Evolutionary conservation across 2,797 vertebrate genomes (phyloP).

Genomic region (Mallotus villosus): DNA sequence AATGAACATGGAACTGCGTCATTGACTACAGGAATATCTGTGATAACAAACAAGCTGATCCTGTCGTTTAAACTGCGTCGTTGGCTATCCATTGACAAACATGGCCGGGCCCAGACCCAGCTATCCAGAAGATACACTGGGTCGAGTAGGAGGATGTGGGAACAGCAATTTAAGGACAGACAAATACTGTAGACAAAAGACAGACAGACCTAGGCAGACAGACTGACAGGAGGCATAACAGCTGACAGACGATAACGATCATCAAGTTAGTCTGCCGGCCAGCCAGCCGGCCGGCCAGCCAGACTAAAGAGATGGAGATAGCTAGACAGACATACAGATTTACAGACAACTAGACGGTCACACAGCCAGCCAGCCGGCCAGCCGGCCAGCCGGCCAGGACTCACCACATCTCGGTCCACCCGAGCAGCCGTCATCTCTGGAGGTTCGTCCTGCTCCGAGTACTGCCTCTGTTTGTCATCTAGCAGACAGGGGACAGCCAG

Average conservation of each 20-base stretch:
- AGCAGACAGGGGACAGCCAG: constrained; percentile 8
- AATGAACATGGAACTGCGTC: too few species aligned
- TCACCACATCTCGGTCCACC: constrained; percentile 94
- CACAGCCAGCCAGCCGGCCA: background rate
- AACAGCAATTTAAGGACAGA: background rate
- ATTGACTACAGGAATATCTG: background rate
- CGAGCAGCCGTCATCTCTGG: constrained; percentile 79
- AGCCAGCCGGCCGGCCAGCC: too few species aligned
- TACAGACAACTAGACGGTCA: background rate
- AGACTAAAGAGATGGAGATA: background rate
- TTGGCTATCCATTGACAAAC: background rate
- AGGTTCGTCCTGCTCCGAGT: constrained; percentile 73
- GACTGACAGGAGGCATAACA: background rate
- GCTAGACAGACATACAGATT: background rate
- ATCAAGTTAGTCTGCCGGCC: too few species aligned
- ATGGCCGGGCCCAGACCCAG: background rate
- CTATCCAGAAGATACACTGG: background rate
- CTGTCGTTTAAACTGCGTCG: background rate
- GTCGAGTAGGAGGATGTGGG: background rate
- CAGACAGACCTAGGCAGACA: background rate
- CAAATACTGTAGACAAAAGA: background rate
- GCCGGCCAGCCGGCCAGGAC: constrained; percentile 39
- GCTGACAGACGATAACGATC: too few species aligned
- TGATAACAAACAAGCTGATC: background rate
- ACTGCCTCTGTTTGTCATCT: constrained; percentile 77